These are phyloP conservation scores for Nothoprocta pentlandii DNA, from an alignment of 2,113 vertebrate genomes.

Conservation along the genomic window DNA sequence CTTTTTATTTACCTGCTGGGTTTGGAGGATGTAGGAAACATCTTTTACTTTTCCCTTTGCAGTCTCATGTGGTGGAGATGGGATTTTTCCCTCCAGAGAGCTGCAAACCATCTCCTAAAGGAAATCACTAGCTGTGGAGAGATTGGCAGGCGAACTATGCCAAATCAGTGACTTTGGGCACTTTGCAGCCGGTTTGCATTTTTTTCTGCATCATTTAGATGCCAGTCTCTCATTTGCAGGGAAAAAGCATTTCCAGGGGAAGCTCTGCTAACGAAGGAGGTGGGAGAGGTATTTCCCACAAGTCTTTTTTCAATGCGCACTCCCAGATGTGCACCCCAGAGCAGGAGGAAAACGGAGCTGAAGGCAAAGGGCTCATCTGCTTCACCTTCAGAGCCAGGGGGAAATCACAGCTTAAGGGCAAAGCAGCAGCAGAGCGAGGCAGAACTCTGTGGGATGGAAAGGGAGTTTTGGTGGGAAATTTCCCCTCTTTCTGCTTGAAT, in stretches of 20 bases:
- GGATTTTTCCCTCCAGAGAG: not conserved
- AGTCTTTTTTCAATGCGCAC: conserved; percentile 6
- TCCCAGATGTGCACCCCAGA: not conserved
- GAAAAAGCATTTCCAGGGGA: conserved; percentile 8
- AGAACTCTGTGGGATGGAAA: not conserved
- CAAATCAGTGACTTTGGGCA: not conserved
- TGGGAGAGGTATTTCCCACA: conserved; percentile 59
- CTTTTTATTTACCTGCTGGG: not conserved
- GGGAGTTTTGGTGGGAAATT: not conserved
- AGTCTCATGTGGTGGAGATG: not conserved
- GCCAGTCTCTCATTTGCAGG: not conserved
- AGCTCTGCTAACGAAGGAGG: not conserved
- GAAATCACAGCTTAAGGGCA: conserved; percentile 26
- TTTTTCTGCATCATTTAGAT: not conserved
- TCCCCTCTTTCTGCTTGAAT: not conserved
- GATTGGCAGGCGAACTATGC: not conserved
- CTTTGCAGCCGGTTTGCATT: not conserved
- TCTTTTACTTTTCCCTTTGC: not conserved
- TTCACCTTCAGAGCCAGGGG: not conserved
- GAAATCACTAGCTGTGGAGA: not conserved
- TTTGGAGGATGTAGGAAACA: not conserved
- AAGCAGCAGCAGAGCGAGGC: not conserved
- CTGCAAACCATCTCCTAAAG: not conserved
- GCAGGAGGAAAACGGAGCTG: conserved; percentile 12
- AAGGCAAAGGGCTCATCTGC: conserved; percentile 22